These are phyloP conservation scores for Micoletzkya japonica DNA, from an alignment of 2,888 invertebrate species.

Conservation along the genomic window DNA sequence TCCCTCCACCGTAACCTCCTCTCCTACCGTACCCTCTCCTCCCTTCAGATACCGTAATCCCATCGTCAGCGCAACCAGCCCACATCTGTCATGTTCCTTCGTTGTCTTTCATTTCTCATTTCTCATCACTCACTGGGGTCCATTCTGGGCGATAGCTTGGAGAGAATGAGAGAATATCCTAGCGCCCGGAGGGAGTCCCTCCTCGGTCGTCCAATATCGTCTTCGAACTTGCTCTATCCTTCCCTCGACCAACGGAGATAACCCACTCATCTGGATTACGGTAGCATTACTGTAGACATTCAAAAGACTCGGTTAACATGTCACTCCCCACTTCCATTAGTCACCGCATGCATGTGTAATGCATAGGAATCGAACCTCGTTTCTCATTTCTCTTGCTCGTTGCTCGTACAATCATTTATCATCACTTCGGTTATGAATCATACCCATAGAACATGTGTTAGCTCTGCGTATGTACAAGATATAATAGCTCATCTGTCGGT, in stretches of 20 bases:
- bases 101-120: not conserved
- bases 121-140: constrained; percentile 12
- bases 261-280: not conserved
- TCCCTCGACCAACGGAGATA: constrained; percentile 5
- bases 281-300: not conserved
- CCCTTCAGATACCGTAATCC: constrained; percentile 22
- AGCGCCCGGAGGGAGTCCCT: constrained; percentile 2
- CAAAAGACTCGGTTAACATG: too few species aligned
- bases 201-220: not conserved
- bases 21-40: constrained; percentile 3
- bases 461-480: too few species aligned
- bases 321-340: too few species aligned
- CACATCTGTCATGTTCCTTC: not conserved
- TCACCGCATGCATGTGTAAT: too few species aligned
- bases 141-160: constrained; percentile 10
- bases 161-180: constrained; percentile 6
- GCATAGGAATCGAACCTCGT: too few species aligned
- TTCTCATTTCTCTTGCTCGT: too few species aligned
- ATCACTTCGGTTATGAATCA: too few species aligned
- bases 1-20: not conserved
- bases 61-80: constrained; percentile 21
- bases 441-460: too few species aligned
- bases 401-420: too few species aligned
- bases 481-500: too few species aligned
- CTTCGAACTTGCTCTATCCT: constrained; percentile 16